Percentiles rank a stretch among this genome's conserved stretches.
Conservation (phyloP, 1,140 invertebrate species). For the Anagrus nilaparvatae region DNA sequence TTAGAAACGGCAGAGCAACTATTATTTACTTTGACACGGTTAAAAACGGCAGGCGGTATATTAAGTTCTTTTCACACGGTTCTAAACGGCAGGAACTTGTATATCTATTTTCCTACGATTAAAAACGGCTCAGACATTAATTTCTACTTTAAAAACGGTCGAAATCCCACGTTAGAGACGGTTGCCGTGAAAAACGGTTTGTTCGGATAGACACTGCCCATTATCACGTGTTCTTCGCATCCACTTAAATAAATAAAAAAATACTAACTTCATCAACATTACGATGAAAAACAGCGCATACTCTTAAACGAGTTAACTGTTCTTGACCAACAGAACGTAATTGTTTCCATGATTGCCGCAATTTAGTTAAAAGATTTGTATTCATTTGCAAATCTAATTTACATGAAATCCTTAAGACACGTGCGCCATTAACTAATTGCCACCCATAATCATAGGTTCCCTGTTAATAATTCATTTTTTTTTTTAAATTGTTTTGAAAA, state of each 20-base stretch:
- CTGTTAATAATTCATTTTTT: slow-evolving; percentile 36
- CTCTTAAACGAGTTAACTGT: slow-evolving; percentile 63
- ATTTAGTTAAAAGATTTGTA: slow-evolving; percentile 40
- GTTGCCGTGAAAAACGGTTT: no score
- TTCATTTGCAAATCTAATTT: slow-evolving; percentile 53
- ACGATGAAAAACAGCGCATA: slow-evolving; percentile 66
- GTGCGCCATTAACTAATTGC: slow-evolving; percentile 62
- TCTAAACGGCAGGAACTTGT: no score
- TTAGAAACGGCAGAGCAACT: no score
- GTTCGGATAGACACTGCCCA: no score
- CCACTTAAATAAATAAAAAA: neutral
- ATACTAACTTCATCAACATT: slow-evolving; percentile 53
- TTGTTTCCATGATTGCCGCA: slow-evolving; percentile 59
- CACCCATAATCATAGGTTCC: slow-evolving; percentile 71
- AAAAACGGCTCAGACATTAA: no score
- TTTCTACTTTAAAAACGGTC: no score
- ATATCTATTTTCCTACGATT: no score
- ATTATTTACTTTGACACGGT: no score
- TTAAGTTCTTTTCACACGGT: no score
- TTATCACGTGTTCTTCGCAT: no score
- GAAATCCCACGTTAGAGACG: no score
- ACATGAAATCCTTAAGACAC: slow-evolving; percentile 62
- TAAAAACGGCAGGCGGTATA: no score
- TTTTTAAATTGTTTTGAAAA: neutral
- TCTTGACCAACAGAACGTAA: slow-evolving; percentile 63